phyloP scores from a whole-genome alignment of 2,113 vertebrate genomes.

The Calypte anna region DNA sequence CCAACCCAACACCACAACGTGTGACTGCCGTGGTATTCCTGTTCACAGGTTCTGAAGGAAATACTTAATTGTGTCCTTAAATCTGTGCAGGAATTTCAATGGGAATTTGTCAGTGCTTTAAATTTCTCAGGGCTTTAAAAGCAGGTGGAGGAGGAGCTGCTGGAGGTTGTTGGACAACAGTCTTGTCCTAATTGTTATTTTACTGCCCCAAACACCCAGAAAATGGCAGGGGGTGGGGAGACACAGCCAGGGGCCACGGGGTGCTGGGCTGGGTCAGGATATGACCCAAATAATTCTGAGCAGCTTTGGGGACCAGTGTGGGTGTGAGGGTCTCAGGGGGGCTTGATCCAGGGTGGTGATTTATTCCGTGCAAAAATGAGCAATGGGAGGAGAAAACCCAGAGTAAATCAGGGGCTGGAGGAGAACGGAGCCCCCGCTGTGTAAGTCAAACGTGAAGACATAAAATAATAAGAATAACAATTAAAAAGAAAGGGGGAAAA shows the following conservation, averaged over 20 bases:
- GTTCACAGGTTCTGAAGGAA: not conserved
- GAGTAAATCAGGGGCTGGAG: accelerated
- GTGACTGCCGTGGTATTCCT: accelerated
- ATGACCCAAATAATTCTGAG: accelerated
- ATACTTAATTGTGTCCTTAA: not conserved
- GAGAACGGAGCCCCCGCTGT: not conserved
- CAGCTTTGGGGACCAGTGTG: accelerated
- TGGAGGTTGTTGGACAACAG: no score
- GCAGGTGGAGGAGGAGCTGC: not conserved
- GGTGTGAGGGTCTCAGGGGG: accelerated
- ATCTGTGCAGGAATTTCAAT: not conserved
- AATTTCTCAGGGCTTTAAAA: not conserved
- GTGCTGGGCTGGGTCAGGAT: not conserved
- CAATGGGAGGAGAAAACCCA: accelerated
- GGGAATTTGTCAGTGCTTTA: not conserved
- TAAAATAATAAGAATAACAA: not conserved
- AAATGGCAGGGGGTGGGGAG: accelerated
- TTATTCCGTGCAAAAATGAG: accelerated
- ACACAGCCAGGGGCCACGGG: accelerated
- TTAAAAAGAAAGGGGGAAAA: no score
- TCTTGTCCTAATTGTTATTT: accelerated
- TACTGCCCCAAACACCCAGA: accelerated
- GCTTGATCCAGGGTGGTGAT: accelerated
- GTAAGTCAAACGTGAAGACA: not conserved
- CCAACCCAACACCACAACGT: accelerated